phyloP scores from a whole-genome alignment of 2,797 vertebrate species.

The Alcedo quadribrachys region DNA sequence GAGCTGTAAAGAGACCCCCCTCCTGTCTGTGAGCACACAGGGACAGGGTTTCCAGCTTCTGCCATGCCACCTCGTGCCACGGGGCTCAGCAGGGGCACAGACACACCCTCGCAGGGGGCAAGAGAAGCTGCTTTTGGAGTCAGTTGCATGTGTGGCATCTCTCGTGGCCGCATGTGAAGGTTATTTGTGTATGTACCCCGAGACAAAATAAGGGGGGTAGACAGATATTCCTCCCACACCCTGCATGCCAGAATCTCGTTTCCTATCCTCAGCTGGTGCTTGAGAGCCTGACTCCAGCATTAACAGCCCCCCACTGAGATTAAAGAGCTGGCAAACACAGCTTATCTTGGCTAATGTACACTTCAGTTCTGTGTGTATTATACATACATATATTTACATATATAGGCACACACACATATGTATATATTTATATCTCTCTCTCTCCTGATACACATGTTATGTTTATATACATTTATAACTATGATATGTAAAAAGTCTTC shows the following conservation, averaged over 20 bases:
- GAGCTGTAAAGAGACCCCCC: neutral
- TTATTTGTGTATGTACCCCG: constrained; percentile 60
- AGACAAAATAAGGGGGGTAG: constrained; percentile 56
- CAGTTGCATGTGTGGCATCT: constrained; percentile 24
- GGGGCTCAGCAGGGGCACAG: too few relatives aligned
- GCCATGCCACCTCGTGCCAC: too few relatives aligned
- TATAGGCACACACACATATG: constrained; percentile 23
- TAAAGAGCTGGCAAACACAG: constrained; percentile 70
- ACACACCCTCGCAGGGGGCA: neutral
- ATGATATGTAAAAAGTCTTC: constrained; percentile 47
- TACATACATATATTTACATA: constrained; percentile 59
- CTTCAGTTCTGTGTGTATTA: constrained; percentile 66
- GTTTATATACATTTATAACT: constrained; percentile 58
- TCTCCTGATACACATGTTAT: constrained; percentile 34
- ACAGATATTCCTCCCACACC: constrained; percentile 68
- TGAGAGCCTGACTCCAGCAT: constrained; percentile 69
- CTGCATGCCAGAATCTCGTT: constrained; percentile 58
- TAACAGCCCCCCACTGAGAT: constrained; percentile 75
- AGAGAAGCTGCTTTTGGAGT: constrained; percentile 35
- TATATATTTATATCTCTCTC: constrained; percentile 35
- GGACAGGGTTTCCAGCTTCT: too few relatives aligned
- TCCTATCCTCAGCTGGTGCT: constrained; percentile 74
- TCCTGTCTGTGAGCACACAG: neutral
- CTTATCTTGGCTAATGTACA: constrained; percentile 72
- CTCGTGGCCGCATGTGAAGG: constrained; percentile 42